Evolutionary conservation across 2,113 vertebrate genomes (phyloP).

Genomic region (Myiozetetes cayanensis): DNA sequence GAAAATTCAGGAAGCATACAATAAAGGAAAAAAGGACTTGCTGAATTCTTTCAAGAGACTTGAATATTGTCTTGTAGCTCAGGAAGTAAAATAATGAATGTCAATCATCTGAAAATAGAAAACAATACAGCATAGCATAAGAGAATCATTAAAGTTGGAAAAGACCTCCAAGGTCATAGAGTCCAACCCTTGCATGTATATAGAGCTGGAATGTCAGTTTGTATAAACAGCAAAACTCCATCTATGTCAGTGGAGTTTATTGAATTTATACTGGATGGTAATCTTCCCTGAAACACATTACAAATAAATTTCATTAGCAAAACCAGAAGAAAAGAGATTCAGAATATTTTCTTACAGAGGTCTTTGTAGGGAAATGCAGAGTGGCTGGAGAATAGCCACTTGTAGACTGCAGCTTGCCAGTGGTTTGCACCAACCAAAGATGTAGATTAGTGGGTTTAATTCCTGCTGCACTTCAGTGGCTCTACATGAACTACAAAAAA

Average conservation of each 20-base stretch:
- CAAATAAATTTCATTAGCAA: neutral
- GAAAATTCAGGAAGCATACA: neutral
- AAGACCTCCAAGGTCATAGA: neutral
- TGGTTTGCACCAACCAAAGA: neutral
- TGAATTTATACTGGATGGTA: neutral
- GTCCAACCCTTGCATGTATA: neutral
- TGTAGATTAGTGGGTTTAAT: neutral
- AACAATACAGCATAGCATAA: neutral
- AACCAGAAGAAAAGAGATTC: neutral
- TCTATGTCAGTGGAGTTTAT: neutral
- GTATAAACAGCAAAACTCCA: neutral
- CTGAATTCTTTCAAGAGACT: neutral
- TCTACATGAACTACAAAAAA: neutral
- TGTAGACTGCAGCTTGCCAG: neutral
- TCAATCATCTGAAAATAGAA: neutral
- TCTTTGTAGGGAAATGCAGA: accelerated
- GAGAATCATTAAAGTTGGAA: neutral
- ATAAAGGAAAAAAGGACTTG: neutral
- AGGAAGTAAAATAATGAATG: neutral
- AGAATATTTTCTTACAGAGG: neutral
- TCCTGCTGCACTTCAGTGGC: neutral
- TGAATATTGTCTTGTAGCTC: neutral
- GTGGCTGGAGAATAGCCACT: neutral
- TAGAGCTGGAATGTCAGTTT: neutral
- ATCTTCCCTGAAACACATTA: neutral